Conservation (phyloP, 2,888 invertebrate genomes). For the Cephus nigrinus region DNA sequence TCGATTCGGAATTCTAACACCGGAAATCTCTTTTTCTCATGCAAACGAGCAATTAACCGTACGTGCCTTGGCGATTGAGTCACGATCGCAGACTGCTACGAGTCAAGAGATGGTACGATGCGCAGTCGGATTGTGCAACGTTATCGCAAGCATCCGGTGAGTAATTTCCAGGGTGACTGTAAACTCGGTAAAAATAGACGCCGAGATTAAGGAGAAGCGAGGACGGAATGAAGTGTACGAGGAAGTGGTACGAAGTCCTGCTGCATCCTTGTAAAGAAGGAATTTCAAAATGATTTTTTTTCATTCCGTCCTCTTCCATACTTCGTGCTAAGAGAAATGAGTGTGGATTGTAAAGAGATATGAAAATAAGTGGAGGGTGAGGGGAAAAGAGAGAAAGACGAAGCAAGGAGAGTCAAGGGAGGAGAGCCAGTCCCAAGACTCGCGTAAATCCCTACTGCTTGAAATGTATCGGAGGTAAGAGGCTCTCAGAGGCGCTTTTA, state of each 20-base stretch:
- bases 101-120: constrained; percentile 6
- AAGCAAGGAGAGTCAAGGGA: background rate
- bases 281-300: background rate
- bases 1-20: constrained; percentile 31
- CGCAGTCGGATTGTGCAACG: constrained; percentile 14
- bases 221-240: constrained; percentile 8
- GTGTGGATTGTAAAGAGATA: background rate
- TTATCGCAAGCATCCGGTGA: constrained; percentile 43
- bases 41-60: constrained; percentile 53
- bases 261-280: background rate
- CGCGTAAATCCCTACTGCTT: constrained; percentile 20
- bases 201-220: background rate
- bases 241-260: constrained; percentile 1
- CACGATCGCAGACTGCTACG: constrained; percentile 34
- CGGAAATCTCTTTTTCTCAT: constrained; percentile 35
- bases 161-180: constrained; percentile 39
- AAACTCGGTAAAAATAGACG: background rate
- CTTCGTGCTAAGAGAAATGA: background rate
- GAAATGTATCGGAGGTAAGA: constrained; percentile 9
- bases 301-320: background rate
- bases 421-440: background rate
- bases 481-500: constrained; percentile 4
- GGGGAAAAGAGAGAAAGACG: background rate
- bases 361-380: constrained; percentile 1
- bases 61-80: constrained; percentile 54